Conservation (phyloP, 1,140 invertebrate genomes). For the Chlorops oryzae region DNA sequence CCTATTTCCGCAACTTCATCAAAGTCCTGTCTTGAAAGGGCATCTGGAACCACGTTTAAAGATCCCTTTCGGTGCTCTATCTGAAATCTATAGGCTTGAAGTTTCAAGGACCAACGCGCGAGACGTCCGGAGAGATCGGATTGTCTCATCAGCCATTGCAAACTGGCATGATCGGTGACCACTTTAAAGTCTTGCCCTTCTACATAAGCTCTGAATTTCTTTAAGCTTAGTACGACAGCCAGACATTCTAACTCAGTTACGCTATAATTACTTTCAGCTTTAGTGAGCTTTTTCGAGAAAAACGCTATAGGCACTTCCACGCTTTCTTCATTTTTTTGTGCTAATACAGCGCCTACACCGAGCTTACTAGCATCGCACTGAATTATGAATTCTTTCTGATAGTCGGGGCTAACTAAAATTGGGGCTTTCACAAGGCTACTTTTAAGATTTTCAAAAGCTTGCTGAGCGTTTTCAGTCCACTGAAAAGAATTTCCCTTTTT, state of each 20-base stretch:
- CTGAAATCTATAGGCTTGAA: too few species aligned
- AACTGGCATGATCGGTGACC: too few species aligned
- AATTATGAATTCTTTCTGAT: slow-evolving; percentile 9
- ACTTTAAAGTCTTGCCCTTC: too few species aligned
- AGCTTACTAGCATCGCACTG: slow-evolving; percentile 14
- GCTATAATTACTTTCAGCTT: slow-evolving; percentile 10
- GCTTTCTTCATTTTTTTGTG: background rate
- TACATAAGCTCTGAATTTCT: too few species aligned
- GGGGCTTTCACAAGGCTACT: slow-evolving; percentile 8
- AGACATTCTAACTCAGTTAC: slow-evolving; percentile 10
- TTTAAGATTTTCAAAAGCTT: slow-evolving; percentile 8
- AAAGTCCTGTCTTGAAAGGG: too few species aligned
- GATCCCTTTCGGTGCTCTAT: too few species aligned
- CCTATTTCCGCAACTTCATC: background rate
- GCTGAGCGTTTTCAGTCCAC: slow-evolving; percentile 4
- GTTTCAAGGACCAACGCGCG: too few species aligned
- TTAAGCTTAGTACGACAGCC: slow-evolving; percentile 3
- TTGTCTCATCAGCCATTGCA: too few species aligned
- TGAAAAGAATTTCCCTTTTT: slow-evolving; percentile 8
- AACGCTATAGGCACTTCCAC: slow-evolving; percentile 9
- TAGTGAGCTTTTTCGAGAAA: slow-evolving; percentile 8
- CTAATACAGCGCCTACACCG: slow-evolving; percentile 10
- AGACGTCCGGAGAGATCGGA: too few species aligned
- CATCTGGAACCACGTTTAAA: too few species aligned
- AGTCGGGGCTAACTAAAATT: slow-evolving; percentile 11